Conservation (phyloP, 2,797 vertebrate species). For the Enteromius afrohamiltoni region DNA sequence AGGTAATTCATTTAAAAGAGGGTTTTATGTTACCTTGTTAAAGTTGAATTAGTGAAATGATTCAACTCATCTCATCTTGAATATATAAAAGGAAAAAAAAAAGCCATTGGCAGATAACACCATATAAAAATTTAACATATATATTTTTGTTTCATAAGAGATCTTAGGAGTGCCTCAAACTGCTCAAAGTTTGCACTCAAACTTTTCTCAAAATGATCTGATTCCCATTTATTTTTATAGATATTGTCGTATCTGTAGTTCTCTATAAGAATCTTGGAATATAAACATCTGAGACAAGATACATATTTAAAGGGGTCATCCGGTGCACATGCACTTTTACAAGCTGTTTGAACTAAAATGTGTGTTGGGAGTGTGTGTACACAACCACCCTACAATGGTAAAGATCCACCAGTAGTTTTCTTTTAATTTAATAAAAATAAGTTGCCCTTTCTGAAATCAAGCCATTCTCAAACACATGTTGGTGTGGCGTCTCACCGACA, state of each 20-base stretch:
- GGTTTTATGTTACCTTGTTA: background rate
- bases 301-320: background rate
- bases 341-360: too few species aligned
- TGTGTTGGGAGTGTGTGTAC: too few species aligned
- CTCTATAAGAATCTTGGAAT: background rate
- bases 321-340: too few species aligned
- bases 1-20: background rate
- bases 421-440: too few species aligned
- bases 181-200: background rate
- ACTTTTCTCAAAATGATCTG: background rate
- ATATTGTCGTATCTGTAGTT: background rate
- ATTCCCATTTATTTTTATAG: background rate
- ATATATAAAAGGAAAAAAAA: background rate
- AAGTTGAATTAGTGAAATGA: background rate
- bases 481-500: too few species aligned
- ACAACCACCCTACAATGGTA: too few species aligned
- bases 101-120: background rate
- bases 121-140: background rate
- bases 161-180: background rate
- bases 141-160: background rate
- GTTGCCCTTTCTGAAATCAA: too few species aligned
- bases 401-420: too few species aligned
- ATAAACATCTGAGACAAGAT: slow-evolving; percentile 6
- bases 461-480: too few species aligned
- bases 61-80: background rate